These are phyloP conservation scores for Megathymus violae DNA, from an alignment of 1,140 invertebrate species.

Conservation along the genomic window DNA sequence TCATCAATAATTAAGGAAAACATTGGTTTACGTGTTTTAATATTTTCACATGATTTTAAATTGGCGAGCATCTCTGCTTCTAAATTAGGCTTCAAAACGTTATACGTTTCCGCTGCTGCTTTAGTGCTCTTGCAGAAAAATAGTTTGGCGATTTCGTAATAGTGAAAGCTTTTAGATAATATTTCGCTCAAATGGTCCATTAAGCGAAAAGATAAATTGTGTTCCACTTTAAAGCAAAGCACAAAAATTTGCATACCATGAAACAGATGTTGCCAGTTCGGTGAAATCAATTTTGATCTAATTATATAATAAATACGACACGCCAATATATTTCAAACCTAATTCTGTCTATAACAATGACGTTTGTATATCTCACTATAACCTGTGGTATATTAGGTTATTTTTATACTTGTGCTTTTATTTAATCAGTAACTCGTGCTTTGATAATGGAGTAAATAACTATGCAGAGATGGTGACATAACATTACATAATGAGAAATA, in stretches of 20 bases:
- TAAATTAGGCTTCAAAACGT: too few species aligned
- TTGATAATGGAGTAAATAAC: conserved; percentile 21
- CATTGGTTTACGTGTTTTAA: too few species aligned
- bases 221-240: conserved; percentile 18
- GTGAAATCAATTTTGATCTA: too few species aligned
- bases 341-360: neutral
- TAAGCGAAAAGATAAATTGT: conserved; percentile 16
- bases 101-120: too few species aligned
- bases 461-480: conserved; percentile 18
- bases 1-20: too few species aligned
- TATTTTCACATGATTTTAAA: too few species aligned
- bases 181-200: conserved; percentile 23
- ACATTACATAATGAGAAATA: conserved; percentile 29
- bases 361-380: too few species aligned
- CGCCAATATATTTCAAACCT: too few species aligned
- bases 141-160: neutral
- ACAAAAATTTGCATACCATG: conserved; percentile 19
- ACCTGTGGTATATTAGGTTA: conserved; percentile 9
- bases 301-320: too few species aligned
- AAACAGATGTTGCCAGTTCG: too few species aligned
- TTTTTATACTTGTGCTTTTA: conserved; percentile 3
- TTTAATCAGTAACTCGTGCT: neutral
- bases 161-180: conserved; percentile 9
- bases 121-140: neutral
- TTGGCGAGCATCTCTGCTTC: too few species aligned